Base-by-base conservation (phyloP, 2,113 vertebrate genomes). In the Megaceryle torquata region DNA sequence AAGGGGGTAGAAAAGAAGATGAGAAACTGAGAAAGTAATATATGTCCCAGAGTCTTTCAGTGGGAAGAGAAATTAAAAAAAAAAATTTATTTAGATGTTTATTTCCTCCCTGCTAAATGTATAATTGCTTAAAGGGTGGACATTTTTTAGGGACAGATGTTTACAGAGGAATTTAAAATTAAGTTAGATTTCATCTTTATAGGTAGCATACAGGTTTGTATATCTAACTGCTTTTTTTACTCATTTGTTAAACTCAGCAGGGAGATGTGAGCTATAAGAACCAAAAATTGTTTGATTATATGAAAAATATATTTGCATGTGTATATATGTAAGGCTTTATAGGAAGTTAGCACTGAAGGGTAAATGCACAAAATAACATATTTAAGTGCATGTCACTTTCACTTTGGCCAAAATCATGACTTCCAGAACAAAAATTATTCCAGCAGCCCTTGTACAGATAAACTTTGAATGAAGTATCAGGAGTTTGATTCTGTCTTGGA, bases 91-190 rank as follows among this genome's bases (percentile, higher is more conserved):
- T 84, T 86, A 89, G 44, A 51, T 26, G 59, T 82, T 92, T 86
- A 44, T 93, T 96, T 96, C 4, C 41, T 89, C 25, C 37, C 67
- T 79, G 41, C 48, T 79, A 91, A 75, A 78, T 60, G 86, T 84
- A 51, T 4, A 93, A 64, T 86, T 95, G 72, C 80, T 81, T 68
- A 79, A 90, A 79, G 33, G 21, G 17, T 79, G 37, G 26, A 54
- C 16, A 3, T 68, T 59, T 83, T 86, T 91, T 46, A 85, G 75
- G 28, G 93, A 51, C 54, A 92, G 56, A 77, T 93, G 54, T 56
- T 96, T 92, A 71, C 24, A 76, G 60, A 9, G 15, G 28, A 95
- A 19, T 88, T 96, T n/a, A 78, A 79, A 39, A 82, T 92, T 64
- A 85, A 80, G 48, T 75, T 79, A 56, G 7, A 24, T 79, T 94